Evolutionary conservation across 2,113 vertebrate genomes (phyloP).

Genomic region (Psophia crepitans): DNA sequence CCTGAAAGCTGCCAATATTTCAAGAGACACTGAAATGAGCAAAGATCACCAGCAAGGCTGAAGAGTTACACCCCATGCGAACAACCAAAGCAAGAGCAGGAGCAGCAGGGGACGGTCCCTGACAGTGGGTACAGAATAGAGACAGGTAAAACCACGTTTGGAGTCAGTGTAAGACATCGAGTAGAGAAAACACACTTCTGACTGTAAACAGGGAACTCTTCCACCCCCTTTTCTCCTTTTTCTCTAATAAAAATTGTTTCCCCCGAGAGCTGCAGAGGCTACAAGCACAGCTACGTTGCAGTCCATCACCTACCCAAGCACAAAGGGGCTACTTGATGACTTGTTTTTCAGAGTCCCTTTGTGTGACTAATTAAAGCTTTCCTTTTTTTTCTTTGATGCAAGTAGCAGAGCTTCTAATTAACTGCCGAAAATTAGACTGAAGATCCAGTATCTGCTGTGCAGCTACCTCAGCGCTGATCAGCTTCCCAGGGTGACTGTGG

Average conservation of each 20-base stretch:
- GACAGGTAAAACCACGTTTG: background rate
- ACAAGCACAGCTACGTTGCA: background rate
- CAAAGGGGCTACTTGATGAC: background rate
- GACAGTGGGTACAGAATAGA: background rate
- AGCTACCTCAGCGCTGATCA: background rate
- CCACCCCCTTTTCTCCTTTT: background rate
- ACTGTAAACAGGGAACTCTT: background rate
- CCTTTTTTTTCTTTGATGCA: background rate
- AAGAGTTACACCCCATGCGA: background rate
- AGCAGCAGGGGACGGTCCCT: background rate
- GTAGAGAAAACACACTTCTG: background rate
- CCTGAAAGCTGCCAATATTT: background rate
- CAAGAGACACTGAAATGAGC: background rate
- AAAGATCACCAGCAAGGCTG: background rate
- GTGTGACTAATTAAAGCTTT: background rate
- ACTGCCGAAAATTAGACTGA: background rate
- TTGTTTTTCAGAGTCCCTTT: background rate
- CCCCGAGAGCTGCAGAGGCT: background rate
- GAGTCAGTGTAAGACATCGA: background rate
- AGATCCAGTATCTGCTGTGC: background rate
- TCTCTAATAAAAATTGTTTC: background rate
- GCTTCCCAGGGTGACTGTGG: background rate
- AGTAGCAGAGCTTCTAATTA: slow-evolving; percentile 15
- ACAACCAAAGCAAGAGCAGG: background rate
- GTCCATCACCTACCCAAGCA: background rate